Percentiles rank a stretch among this genome's conserved stretches.
Conservation (phyloP, 2,888 invertebrate species). For the Tyria jacobaeae region DNA sequence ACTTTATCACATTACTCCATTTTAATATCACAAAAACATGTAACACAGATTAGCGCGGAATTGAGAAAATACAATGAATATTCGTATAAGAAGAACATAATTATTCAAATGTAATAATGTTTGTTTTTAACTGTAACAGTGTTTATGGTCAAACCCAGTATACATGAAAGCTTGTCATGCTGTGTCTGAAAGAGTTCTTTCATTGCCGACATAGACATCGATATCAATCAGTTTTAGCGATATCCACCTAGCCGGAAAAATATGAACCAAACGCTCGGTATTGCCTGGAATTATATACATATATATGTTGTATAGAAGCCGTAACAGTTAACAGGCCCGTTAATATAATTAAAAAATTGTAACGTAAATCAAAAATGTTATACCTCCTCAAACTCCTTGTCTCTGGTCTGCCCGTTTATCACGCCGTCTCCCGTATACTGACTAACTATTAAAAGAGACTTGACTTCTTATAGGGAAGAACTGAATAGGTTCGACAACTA, state of each 20-base stretch:
- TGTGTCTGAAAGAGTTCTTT: neutral
- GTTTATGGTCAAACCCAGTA: no score
- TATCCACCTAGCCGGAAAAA: neutral
- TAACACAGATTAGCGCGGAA: no score
- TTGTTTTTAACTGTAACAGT: no score
- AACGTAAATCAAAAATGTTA: neutral
- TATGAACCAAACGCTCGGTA: neutral
- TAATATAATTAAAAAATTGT: neutral
- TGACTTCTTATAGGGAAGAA: conserved; percentile 6
- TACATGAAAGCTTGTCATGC: neutral
- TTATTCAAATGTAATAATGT: no score
- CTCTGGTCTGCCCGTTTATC: no score
- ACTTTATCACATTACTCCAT: no score
- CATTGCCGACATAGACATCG: neutral
- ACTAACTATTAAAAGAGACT: neutral
- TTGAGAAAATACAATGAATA: no score
- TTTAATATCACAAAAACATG: no score
- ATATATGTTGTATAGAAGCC: neutral
- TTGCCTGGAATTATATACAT: neutral
- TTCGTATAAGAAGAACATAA: no score
- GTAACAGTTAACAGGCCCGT: neutral
- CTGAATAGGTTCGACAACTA: neutral
- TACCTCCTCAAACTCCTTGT: neutral
- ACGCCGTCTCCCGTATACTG: neutral
- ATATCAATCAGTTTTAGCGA: neutral